phyloP scores from a whole-genome alignment of 2,113 vertebrate genomes.

The Sitta europaea region DNA sequence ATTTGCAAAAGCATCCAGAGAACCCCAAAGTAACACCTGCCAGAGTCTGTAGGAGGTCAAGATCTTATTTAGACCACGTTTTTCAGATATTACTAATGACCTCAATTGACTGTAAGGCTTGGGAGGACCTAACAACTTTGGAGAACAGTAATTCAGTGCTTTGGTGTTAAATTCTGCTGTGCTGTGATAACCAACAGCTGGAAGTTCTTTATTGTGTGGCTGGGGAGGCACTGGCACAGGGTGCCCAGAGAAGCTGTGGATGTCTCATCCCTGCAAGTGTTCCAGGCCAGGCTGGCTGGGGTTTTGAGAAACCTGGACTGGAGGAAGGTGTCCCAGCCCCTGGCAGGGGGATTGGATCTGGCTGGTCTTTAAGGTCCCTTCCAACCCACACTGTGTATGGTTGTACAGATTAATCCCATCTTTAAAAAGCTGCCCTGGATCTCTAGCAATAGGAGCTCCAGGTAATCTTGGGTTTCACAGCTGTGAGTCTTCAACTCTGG shows the following conservation, averaged over 20 bases:
- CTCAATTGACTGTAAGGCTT: not conserved
- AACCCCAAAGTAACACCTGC: not conserved
- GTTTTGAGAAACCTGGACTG: not conserved
- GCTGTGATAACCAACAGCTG: not conserved
- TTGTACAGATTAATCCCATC: not conserved
- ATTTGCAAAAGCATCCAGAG: not conserved
- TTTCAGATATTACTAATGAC: not conserved
- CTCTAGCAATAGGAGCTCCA: not conserved
- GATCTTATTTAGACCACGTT: accelerated
- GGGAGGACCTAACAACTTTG: not conserved
- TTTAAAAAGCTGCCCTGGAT: not conserved
- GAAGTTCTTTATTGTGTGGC: not conserved
- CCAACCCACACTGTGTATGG: not conserved
- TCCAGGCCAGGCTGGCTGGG: not conserved
- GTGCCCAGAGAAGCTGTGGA: not conserved
- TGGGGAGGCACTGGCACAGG: not conserved
- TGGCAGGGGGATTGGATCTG: not conserved
- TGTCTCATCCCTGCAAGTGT: not conserved
- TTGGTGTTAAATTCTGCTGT: not conserved
- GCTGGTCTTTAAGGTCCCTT: not conserved
- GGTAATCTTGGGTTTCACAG: not conserved
- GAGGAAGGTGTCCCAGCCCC: not conserved
- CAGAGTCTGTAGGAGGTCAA: not conserved
- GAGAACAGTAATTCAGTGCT: not conserved
- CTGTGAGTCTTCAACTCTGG: not conserved